These are phyloP conservation scores for Nothocercus julius DNA, from an alignment of 2,113 vertebrate genomes.

Conservation along the genomic window DNA sequence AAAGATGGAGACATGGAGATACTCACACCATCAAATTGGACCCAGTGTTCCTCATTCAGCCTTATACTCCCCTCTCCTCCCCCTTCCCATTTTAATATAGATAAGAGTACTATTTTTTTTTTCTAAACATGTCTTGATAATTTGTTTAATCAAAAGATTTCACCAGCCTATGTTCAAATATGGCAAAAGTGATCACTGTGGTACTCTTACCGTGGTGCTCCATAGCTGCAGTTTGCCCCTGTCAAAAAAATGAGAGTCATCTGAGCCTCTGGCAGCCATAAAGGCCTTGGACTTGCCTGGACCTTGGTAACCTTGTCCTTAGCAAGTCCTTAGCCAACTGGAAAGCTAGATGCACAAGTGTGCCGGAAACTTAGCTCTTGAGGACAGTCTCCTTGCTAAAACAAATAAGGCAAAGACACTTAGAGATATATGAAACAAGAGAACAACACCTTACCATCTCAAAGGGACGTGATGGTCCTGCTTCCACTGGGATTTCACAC, in stretches of 20 bases:
- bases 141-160: neutral
- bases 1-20: neutral
- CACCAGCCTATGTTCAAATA: fast-evolving
- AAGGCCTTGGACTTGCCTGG: neutral
- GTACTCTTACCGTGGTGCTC: neutral
- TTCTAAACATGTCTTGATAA: neutral
- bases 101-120: fast-evolving
- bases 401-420: neutral
- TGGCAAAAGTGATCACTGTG: neutral
- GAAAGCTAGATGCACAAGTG: neutral
- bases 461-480: fast-evolving
- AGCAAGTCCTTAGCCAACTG: neutral
- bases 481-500: neutral
- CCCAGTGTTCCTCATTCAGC: fast-evolving
- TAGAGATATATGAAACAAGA: neutral
- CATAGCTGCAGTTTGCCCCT: neutral
- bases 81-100: neutral
- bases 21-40: fast-evolving
- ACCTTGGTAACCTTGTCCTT: neutral
- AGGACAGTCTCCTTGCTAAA: neutral
- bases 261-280: neutral
- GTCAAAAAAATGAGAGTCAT: neutral
- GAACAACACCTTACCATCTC: neutral
- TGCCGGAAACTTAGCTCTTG: neutral
- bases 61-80: neutral